phyloP scores from a whole-genome alignment of 2,113 vertebrate species.

The Sturnus vulgaris region DNA sequence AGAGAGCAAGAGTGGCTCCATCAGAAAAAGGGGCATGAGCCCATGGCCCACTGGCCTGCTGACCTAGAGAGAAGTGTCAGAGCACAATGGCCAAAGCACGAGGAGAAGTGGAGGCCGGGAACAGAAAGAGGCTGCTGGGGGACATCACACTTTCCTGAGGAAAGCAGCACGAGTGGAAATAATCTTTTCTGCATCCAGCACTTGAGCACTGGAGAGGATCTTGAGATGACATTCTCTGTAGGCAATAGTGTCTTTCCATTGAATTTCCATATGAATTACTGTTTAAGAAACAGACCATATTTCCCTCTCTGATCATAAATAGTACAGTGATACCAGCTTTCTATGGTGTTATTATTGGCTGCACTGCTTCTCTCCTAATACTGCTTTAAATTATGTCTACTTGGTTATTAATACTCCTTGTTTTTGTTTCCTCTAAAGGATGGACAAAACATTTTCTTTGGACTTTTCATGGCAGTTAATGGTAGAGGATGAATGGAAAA shows the following conservation, averaged over 20 bases:
- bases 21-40: not conserved
- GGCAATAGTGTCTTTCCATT: not conserved
- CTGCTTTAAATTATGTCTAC: not conserved
- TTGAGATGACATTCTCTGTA: not conserved
- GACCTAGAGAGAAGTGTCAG: not conserved
- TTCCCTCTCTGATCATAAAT: not conserved
- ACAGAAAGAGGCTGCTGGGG: not conserved
- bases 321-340: not conserved
- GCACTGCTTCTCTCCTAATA: not conserved
- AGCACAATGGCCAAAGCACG: not conserved
- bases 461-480: not conserved
- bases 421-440: slow-evolving; percentile 3
- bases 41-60: not conserved
- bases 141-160: not conserved
- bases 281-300: not conserved
- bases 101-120: not conserved
- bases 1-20: not conserved
- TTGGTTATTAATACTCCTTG: not conserved
- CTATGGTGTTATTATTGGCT: not conserved
- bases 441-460: slow-evolving; percentile 12
- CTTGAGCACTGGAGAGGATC: not conserved
- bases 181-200: not conserved
- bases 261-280: not conserved
- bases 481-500: not conserved
- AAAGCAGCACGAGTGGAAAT: not conserved